A percentile compares a stretch with the other conserved stretches of the same genome.
Conservation (phyloP, 2,113 vertebrate genomes). For the Amblyopsis rosae region DNA sequence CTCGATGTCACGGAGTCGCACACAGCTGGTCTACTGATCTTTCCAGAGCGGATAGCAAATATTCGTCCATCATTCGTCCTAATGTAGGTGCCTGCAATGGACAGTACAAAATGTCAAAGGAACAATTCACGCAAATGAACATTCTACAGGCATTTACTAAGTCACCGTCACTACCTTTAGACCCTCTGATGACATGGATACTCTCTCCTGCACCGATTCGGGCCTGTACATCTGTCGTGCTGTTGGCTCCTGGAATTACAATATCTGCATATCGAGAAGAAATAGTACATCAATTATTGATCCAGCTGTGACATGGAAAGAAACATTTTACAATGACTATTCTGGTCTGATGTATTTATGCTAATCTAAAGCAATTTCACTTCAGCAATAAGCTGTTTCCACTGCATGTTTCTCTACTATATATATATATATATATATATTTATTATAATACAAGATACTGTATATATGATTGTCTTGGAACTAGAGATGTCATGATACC, state of each 20-base stretch:
- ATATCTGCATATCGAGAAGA: conserved; percentile 84
- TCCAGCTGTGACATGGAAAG: neutral
- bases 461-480: no score
- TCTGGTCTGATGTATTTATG: neutral
- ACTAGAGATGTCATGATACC: no score
- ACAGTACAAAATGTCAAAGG: conserved; percentile 17
- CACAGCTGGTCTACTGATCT: conserved; percentile 79
- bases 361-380: no score
- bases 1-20: conserved; percentile 79
- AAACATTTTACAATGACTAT: no score
- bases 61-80: conserved; percentile 95
- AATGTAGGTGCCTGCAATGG: conserved; percentile 89
- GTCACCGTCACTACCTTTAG: conserved; percentile 83
- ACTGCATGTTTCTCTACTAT: no score
- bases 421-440: no score
- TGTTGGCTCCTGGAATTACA: conserved; percentile 97
- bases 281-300: neutral
- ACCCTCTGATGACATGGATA: conserved; percentile 95
- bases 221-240: conserved; percentile 93
- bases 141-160: neutral
- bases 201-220: conserved; percentile 95
- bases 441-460: no score
- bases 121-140: neutral
- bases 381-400: no score
- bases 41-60: conserved; percentile 95